These are phyloP conservation scores for Percopsis transmontana DNA, from an alignment of 2,113 vertebrate genomes.

Conservation along the genomic window DNA sequence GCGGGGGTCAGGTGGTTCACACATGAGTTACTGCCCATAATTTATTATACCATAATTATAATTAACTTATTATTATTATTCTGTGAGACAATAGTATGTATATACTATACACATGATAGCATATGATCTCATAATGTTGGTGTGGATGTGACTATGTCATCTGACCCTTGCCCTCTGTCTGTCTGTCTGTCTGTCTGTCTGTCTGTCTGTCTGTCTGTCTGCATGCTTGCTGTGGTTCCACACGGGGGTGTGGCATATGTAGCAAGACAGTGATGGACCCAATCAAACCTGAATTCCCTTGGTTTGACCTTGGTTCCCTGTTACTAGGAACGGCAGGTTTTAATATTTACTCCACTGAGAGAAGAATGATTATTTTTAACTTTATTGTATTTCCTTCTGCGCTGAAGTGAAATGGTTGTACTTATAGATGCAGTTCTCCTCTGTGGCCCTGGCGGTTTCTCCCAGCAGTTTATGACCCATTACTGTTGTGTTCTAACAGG, in stretches of 20 bases:
- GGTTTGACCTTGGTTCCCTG: not conserved
- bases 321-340: too few species aligned
- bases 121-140: too few species aligned
- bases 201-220: slow-evolving; percentile 44
- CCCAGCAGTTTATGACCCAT: slow-evolving; percentile 34
- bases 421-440: not conserved
- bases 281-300: not conserved
- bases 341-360: too few species aligned
- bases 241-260: slow-evolving; percentile 23
- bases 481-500: not conserved
- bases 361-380: not conserved
- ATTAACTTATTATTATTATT: too few species aligned
- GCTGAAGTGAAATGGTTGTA: too few species aligned
- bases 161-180: too few species aligned
- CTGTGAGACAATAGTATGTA: too few species aligned
- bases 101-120: too few species aligned
- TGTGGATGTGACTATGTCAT: too few species aligned
- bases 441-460: slow-evolving; percentile 1
- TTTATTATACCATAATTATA: too few species aligned
- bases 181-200: slow-evolving; percentile 31
- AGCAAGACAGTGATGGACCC: not conserved
- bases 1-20: too few species aligned
- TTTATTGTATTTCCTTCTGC: slow-evolving; percentile 3
- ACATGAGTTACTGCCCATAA: too few species aligned
- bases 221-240: slow-evolving; percentile 70